phyloP scores from a whole-genome alignment of 2,888 invertebrate species.

The Limnephilus rhombicus region DNA sequence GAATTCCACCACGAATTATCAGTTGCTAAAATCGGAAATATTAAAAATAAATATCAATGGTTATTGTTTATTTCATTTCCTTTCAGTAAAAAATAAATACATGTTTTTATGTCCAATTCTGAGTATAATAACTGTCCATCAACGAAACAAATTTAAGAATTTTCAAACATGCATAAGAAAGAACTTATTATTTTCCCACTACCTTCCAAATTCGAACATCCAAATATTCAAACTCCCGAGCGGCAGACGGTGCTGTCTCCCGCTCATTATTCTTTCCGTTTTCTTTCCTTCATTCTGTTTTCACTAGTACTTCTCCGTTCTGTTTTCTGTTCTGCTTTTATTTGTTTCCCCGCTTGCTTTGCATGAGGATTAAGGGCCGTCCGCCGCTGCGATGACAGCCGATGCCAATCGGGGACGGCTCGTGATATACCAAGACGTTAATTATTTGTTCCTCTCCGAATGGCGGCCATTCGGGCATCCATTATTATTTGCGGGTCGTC shows the following conservation, averaged over 20 bases:
- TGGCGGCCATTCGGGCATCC: background rate
- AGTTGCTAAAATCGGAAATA: too few relatives aligned
- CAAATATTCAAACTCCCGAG: background rate
- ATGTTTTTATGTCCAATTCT: too few relatives aligned
- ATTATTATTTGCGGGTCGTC: background rate
- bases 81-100: too few relatives aligned
- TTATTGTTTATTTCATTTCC: too few relatives aligned
- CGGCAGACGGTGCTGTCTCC: background rate
- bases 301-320: background rate
- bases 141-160: background rate
- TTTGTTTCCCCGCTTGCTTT: conserved; percentile 13
- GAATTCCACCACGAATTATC: too few relatives aligned
- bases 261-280: background rate
- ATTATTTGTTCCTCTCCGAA: conserved; percentile 21
- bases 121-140: too few relatives aligned
- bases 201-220: background rate
- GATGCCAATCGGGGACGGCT: conserved; percentile 13
- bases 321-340: background rate
- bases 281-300: background rate
- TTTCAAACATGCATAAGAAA: background rate
- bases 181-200: background rate
- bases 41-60: too few relatives aligned
- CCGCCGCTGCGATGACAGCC: conserved; percentile 27
- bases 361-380: conserved; percentile 33
- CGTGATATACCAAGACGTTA: conserved; percentile 32